Base-by-base conservation (phyloP, 2,113 vertebrate genomes). In the Phaethornis superciliosus region DNA sequence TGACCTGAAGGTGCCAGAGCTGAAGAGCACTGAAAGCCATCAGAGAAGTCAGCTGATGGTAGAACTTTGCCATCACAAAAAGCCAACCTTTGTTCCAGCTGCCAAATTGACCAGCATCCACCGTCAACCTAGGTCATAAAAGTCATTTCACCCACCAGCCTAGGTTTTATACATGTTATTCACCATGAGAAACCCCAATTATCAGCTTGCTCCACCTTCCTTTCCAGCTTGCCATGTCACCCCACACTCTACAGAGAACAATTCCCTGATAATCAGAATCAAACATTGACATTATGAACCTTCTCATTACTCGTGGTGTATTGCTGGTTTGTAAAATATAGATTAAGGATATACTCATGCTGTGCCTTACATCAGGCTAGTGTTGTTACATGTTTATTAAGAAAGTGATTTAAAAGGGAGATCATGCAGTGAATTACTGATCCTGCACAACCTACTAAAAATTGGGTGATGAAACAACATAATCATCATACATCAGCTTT, bases 371-470 rank as follows among this genome's bases (percentile, higher is more conserved):
- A 97, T 81, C 88, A 89, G 79, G 42, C 58, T 93, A 74, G 54
- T 85, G 67, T 44, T 88, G 71, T 90, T 96, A 94, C 92, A 77
- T 77, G 81, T 95, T 97, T 96, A 95, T 94, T 95, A 97, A 94
- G 90, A 67, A 94, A 94, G 75, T 93, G 85, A 97, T 94, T 95
- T 96, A 84, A 94, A 90, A 92, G 84, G 94, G 70, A 95, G 75
- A 65, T 92, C 72, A 72, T 35, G 47, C 69, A 54, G 69, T 33
- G 91, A 95, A 95, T 92, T 93, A 94, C 72, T 59, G 15, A 80
- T 83, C 79, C 78, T 68, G 89, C 64, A 92, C 46, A 82, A 84
- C 64, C 86, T 63, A 77, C 69, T 94, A 70, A 74, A 90, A 87
- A 88, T 72, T 87, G 60, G 74, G 42, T 69, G 94, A 94, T 83